Base-by-base conservation (phyloP, 2,888 invertebrate species). In the Ctena decussata region DNA sequence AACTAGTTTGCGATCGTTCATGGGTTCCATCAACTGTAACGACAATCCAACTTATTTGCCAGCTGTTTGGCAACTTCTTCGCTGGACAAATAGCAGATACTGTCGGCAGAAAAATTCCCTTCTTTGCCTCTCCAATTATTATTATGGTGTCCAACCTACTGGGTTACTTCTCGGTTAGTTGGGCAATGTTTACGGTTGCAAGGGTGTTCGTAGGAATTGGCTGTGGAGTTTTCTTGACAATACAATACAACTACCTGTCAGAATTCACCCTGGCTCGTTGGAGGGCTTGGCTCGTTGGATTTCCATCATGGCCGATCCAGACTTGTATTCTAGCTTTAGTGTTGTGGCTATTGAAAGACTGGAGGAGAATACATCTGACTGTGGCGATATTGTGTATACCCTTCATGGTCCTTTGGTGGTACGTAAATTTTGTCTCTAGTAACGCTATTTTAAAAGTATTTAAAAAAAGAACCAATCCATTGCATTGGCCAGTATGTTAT, bases 181-280 rank as follows among this genome's bases (percentile, higher is more conserved):
- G 86, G 86, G 32, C 71, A 0, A 80, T 86, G 82, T 86, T 86
- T 39, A 37, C 69, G 0, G 80, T 86, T 3, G 53, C 46, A 0
- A 49, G 82, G 41, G 18, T 86, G 0, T 44, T 86, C 15, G 69
- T 80, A 24, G 86, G 86, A 30, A 44, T 86, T 15, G 86, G 82
- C 0, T 27, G 57, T 60, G 86, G 74, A 6, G 70, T 82, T 24
- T 86, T 86, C 57, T 70, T 83, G 11, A 80, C 86, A 21, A 60
- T 77, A 0, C 82, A 82, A 35, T 82, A 82, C 27, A 80, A 71
- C 46, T 60, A 82, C 3, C 41, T 82, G 37, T 86, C 80, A 0
- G 86, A 86, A 49, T 86, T 82, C 46, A 75, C 82, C 6, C 60
- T 83, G 44, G 76, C 86, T 8, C 53, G 71, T 57, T 86, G 86